A percentile compares a stretch with the other conserved stretches of the same genome.
phyloP scores from a whole-genome alignment of 2,113 vertebrate species.

The Campylomormyrus numenius region DNA sequence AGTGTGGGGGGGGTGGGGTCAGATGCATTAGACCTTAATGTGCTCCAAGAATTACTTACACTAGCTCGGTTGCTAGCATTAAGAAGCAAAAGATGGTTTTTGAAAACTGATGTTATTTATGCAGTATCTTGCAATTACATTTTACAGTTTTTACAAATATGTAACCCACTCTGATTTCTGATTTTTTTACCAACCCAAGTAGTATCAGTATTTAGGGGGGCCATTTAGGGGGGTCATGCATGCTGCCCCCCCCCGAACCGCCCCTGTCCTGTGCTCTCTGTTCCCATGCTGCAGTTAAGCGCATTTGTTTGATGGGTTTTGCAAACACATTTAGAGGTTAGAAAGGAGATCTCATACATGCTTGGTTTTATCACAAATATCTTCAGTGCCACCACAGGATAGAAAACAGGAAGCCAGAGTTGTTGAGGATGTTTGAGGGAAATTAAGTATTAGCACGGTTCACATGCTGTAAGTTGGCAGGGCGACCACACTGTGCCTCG shows the following conservation, averaged over 20 bases:
- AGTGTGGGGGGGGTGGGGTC: too few relatives aligned
- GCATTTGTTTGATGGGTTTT: background rate
- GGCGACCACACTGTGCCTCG: background rate
- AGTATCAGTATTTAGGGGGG: background rate
- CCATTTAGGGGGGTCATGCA: background rate
- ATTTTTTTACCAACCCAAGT: background rate
- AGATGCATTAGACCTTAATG: background rate
- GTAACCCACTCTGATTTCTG: background rate
- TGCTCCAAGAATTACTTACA: background rate
- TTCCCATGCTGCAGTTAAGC: background rate
- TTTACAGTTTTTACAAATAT: background rate
- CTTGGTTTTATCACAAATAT: background rate
- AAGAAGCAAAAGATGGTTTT: background rate
- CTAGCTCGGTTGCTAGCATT: background rate
- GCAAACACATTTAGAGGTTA: background rate
- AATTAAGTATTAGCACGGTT: background rate
- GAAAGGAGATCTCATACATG: background rate
- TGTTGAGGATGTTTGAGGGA: background rate
- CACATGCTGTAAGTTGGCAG: background rate
- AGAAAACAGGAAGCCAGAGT: constrained; percentile 8
- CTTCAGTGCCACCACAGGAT: background rate
- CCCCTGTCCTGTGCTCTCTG: background rate
- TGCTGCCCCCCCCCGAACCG: background rate
- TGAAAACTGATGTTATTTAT: background rate
- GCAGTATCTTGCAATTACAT: background rate